Percentiles rank a stretch among this genome's conserved stretches.
Evolutionary conservation across 2,888 invertebrate species (phyloP).

Genomic region (Eristalinus sepulchralis): DNA sequence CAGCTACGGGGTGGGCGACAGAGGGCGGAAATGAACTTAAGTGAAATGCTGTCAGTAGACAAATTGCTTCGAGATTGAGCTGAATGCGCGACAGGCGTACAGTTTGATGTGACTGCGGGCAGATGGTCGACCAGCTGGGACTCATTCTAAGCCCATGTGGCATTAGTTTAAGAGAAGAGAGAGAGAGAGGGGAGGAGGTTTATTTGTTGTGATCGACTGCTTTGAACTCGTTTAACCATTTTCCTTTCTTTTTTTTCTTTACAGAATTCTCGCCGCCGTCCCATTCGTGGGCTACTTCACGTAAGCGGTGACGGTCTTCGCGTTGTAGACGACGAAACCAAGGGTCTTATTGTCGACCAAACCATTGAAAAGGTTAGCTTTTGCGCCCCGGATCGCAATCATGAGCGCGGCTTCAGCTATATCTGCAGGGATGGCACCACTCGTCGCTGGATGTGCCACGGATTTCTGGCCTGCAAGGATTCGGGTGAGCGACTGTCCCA

Average conservation of each 20-base stretch:
- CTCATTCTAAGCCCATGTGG: no score
- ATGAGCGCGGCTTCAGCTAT: constrained; percentile 98
- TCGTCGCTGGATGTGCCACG: constrained; percentile 99
- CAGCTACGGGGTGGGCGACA: background rate
- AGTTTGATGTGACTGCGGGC: background rate
- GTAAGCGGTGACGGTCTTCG: constrained; percentile 97
- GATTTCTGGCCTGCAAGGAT: constrained; percentile 97
- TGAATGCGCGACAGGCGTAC: constrained; percentile 4
- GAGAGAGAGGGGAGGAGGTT: no score
- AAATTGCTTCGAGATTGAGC: constrained; percentile 57
- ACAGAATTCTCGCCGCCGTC: constrained; percentile 92
- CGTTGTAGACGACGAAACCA: constrained; percentile 99
- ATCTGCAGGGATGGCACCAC: constrained; percentile 99
- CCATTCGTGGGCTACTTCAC: constrained; percentile 93
- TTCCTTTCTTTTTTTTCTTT: constrained; percentile 74
- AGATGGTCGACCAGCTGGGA: background rate
- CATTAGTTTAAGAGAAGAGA: no score
- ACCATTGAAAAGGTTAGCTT: constrained; percentile 99
- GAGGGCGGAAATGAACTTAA: constrained; percentile 41
- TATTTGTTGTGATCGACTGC: background rate
- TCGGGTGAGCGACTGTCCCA: constrained; percentile 98
- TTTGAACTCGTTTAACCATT: background rate
- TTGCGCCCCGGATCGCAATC: constrained; percentile 99
- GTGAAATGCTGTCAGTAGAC: constrained; percentile 50
- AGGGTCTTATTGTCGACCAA: constrained; percentile 99